These are phyloP conservation scores for Melanostoma mellinum DNA, from an alignment of 2,888 invertebrate species.

Conservation along the genomic window DNA sequence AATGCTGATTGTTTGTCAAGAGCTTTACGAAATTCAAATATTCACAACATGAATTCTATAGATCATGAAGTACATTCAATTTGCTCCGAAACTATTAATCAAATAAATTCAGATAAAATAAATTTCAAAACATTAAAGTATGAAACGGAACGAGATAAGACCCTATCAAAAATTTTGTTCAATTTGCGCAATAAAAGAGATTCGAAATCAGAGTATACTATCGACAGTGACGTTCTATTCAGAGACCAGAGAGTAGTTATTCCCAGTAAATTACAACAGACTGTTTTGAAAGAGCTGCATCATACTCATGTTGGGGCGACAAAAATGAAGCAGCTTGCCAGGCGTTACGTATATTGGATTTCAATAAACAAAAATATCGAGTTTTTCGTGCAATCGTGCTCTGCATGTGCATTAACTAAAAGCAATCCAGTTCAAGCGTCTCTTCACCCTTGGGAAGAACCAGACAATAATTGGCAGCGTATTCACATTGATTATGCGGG, in stretches of 20 bases:
- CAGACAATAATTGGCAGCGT: no score
- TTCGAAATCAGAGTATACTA: slow-evolving; percentile 48
- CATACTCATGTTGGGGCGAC: slow-evolving; percentile 75
- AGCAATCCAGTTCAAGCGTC: no score
- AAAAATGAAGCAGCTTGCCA: slow-evolving; percentile 75
- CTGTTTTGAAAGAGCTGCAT: slow-evolving; percentile 74
- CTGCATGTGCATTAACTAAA: slow-evolving; percentile 64
- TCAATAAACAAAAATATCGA: slow-evolving; percentile 76
- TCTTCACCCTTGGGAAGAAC: no score
- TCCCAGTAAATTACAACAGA: slow-evolving; percentile 57
- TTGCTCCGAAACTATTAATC: neutral
- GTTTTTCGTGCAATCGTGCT: slow-evolving; percentile 69
- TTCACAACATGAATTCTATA: neutral
- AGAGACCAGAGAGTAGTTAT: slow-evolving; percentile 71
- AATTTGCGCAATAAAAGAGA: slow-evolving; percentile 35
- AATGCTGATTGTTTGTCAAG: slow-evolving; percentile 59
- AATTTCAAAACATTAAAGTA: slow-evolving; percentile 50
- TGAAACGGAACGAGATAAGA: slow-evolving; percentile 45
- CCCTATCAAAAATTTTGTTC: slow-evolving; percentile 50
- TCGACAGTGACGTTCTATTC: slow-evolving; percentile 62
- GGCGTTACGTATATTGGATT: slow-evolving; percentile 62
- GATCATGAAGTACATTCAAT: slow-evolving; percentile 7
- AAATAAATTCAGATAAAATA: slow-evolving; percentile 17
- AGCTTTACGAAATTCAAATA: slow-evolving; percentile 14
- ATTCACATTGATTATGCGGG: no score